Evolutionary conservation across 2,888 invertebrate genomes (phyloP), one percentile per base, ranked within the genome.

Genomic region (Dryomyza anilis): DNA sequence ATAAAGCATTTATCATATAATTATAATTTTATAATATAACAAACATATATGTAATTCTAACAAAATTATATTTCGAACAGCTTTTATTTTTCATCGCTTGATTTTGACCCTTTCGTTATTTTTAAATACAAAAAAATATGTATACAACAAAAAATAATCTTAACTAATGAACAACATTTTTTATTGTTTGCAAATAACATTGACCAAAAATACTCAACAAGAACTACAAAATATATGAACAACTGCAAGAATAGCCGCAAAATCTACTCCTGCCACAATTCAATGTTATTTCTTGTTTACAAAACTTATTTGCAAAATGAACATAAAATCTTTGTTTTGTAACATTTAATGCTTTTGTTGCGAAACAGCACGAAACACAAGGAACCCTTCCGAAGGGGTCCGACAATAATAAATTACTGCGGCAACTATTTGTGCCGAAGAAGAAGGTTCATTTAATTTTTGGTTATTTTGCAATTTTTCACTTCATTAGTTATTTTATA

Each of bases 391-490:
- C 36, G 16, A 21, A 16, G 27, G 2, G n/a, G 21, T 16, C 7
- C n/a, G 21, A 3, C 33, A 46, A 33, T 46, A 57, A 57, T 57
- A 43, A 57, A 57, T 57, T 43, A 16, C 57, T 29, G 16, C 8
- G 19, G 21, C 58, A 46, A 46, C 58, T 29, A 36, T 33, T 45
- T 43, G 27, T 27, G 19, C 12, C 25, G 21, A 10, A 30, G 30
- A 30, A 23, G 21, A 59, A 33, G 46, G 48, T 69, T 68, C 74
- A 78, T 80, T 79, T 78, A 79, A 77, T 77, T 80, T 79, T 79
- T 80, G 79, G 80, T 80, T 79, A 80, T 80, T 78, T 79, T 70
- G 79, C 79, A 78, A 78, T 80, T 79, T 80, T 80, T 77, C 78
- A 80, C 79, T 79, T 79, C 80, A 79, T 79, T 79, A 75, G 59